Percentiles rank a stretch among this genome's conserved stretches.
phyloP scores from a whole-genome alignment of 2,113 vertebrate genomes.

The Columbina picui region DNA sequence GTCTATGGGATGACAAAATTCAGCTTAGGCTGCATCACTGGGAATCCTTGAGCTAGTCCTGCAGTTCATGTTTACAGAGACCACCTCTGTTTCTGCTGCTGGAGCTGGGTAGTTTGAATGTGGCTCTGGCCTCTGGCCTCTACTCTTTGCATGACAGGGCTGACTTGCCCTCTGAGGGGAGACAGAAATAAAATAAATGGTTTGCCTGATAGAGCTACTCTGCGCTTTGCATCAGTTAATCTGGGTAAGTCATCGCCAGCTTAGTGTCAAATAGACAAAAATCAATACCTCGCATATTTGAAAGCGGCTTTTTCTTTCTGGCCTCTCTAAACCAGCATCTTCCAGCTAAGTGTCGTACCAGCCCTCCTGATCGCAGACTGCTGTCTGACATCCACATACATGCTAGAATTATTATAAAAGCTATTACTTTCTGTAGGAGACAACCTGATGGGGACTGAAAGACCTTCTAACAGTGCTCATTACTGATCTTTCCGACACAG shows the following conservation, averaged over 20 bases:
- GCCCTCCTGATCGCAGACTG: neutral
- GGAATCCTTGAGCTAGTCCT: neutral
- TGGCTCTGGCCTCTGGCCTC: neutral
- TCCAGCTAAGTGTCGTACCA: neutral
- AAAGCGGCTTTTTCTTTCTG: neutral
- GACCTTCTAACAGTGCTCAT: neutral
- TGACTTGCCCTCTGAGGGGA: neutral
- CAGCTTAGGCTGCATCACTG: neutral
- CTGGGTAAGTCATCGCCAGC: neutral
- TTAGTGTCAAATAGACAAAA: neutral
- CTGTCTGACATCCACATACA: neutral
- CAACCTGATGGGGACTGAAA: neutral
- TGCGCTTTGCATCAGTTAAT: neutral
- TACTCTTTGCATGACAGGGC: neutral
- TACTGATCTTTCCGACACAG: neutral
- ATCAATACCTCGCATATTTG: neutral
- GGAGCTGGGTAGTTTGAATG: neutral
- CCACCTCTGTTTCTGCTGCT: neutral
- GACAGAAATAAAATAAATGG: neutral
- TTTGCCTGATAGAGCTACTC: neutral
- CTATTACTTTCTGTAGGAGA: neutral
- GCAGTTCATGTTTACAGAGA: neutral
- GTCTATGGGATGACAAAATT: neutral
- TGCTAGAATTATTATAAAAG: neutral
- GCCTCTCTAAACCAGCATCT: neutral